Evolutionary conservation across 2,113 vertebrate species (phyloP).

Genomic region (Pao palembangensis): DNA sequence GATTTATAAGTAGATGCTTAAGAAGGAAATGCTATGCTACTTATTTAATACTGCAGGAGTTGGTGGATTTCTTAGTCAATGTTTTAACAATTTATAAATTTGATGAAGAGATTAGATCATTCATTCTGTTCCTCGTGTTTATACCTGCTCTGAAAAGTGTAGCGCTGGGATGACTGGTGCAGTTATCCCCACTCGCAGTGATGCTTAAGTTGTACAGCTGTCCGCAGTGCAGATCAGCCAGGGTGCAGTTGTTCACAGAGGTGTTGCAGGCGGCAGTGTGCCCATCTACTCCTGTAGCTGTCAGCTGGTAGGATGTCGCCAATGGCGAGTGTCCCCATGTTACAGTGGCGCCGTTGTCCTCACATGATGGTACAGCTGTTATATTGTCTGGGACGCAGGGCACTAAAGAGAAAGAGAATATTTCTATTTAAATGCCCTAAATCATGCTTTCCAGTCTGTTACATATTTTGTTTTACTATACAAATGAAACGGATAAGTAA

Average conservation of each 20-base stretch:
- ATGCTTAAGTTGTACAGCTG: slow-evolving; percentile 60
- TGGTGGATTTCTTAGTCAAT: too few species aligned
- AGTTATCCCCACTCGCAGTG: slow-evolving; percentile 56
- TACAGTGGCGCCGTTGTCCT: slow-evolving; percentile 34
- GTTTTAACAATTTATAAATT: too few species aligned
- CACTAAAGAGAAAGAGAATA: slow-evolving; percentile 40
- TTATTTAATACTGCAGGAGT: too few species aligned
- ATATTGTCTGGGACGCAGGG: slow-evolving; percentile 71
- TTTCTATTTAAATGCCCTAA: too few species aligned
- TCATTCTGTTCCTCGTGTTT: not conserved
- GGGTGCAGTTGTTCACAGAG: slow-evolving; percentile 56
- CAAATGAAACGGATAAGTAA: not conserved
- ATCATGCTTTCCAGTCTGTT: too few species aligned
- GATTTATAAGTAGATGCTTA: too few species aligned
- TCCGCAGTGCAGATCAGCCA: slow-evolving; percentile 66
- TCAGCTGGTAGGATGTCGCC: slow-evolving; percentile 63
- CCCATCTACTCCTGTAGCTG: slow-evolving; percentile 54
- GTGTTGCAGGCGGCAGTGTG: slow-evolving; percentile 40
- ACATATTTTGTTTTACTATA: not conserved
- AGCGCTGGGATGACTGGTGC: slow-evolving; percentile 53
- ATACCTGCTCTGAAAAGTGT: slow-evolving; percentile 63
- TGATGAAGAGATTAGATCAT: too few species aligned
- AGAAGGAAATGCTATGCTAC: too few species aligned
- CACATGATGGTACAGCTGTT: slow-evolving; percentile 39
- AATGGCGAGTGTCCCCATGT: slow-evolving; percentile 61